Evolutionary conservation across 1,140 invertebrate genomes (phyloP).

Genomic region (Drosophila willistoni): DNA sequence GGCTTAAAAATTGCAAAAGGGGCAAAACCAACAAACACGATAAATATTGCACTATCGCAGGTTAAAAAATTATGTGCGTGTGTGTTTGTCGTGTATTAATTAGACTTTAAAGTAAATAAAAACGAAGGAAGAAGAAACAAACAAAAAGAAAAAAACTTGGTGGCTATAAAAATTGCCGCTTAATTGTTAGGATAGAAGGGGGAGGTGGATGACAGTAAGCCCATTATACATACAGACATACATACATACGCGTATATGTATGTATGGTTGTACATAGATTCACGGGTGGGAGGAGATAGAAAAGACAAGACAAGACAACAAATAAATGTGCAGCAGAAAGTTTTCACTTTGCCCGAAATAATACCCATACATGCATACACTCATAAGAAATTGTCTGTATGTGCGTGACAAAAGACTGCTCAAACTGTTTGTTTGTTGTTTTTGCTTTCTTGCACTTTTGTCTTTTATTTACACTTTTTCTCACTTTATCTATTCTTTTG

Average conservation of each 20-base stretch:
- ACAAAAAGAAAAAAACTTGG: conserved; percentile 40
- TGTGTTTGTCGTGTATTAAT: conserved; percentile 36
- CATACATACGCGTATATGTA: not conserved
- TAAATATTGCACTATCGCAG: conserved; percentile 18
- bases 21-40: conserved; percentile 21
- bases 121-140: conserved; percentile 35
- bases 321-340: conserved; percentile 27
- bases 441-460: conserved; percentile 24
- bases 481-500: conserved; percentile 19
- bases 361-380: not conserved
- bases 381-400: not conserved
- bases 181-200: conserved; percentile 31
- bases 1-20: conserved; percentile 48
- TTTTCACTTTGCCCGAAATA: conserved; percentile 22
- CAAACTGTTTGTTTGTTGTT: conserved; percentile 9
- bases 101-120: conserved; percentile 58
- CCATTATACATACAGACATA: not conserved
- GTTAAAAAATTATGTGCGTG: conserved; percentile 34
- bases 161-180: conserved; percentile 56
- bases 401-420: not conserved
- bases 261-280: not conserved
- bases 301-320: conserved; percentile 18
- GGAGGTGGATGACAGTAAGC: not conserved
- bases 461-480: conserved; percentile 7
- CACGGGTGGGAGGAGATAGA: not conserved